A percentile compares a stretch with the other conserved stretches of the same genome.
phyloP scores from a whole-genome alignment of 2,113 vertebrate species.

The Isichthys henryi region DNA sequence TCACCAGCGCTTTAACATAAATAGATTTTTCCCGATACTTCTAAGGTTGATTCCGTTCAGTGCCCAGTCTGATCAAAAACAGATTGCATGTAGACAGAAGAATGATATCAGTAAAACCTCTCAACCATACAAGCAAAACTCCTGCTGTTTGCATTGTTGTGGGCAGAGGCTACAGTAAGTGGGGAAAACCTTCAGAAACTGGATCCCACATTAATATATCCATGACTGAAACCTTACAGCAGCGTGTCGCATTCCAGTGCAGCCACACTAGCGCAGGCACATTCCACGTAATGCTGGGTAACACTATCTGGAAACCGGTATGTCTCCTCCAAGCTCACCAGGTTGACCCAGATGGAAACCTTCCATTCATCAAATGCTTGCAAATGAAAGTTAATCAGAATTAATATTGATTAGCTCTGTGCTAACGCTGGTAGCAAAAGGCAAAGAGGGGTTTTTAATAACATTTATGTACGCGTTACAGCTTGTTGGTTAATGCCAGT shows the following conservation, averaged over 20 bases:
- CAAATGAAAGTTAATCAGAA: background rate
- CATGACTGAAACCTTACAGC: background rate
- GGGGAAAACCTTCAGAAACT: background rate
- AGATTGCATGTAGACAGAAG: background rate
- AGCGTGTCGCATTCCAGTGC: background rate
- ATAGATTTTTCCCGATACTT: background rate
- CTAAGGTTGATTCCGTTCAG: background rate
- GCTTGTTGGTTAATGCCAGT: background rate
- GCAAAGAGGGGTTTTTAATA: background rate
- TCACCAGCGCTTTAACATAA: background rate
- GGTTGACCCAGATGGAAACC: background rate
- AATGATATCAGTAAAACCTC: background rate
- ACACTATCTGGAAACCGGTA: background rate
- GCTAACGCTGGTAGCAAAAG: background rate
- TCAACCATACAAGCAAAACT: background rate
- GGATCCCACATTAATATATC: conserved; percentile 3
- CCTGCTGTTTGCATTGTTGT: background rate
- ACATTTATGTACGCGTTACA: background rate
- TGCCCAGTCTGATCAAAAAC: background rate
- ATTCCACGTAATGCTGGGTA: background rate
- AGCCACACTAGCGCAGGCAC: background rate
- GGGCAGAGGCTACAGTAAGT: background rate
- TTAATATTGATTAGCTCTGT: background rate
- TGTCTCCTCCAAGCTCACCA: background rate
- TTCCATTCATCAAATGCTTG: background rate